Base-by-base conservation (phyloP, 2,888 invertebrate genomes). In the Pachycephus smyrnensis region DNA sequence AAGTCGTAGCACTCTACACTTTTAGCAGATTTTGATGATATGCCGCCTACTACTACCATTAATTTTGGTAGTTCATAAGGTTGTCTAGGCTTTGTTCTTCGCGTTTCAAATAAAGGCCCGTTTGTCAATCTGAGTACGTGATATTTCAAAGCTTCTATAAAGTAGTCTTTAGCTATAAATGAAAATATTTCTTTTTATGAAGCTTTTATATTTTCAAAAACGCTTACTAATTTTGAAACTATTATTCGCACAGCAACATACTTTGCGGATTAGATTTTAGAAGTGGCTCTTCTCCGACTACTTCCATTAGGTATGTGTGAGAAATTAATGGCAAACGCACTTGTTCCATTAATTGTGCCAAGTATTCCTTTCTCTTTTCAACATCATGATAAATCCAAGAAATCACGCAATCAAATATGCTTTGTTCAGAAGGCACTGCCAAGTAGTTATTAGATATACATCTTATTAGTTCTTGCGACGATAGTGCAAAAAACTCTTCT, bases 1-100 rank as follows among this genome's bases (percentile, higher is more conserved):
- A 97, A 95, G 92, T 97, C 97, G 88, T 95, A 97, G 90, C 96
- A 96, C 89, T 97, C 98, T 40, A 97, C 98, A 86, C 97, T 97
- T 85, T 98, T 94, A 87, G 98, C 97, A 1, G 98, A 98, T 92
- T 99, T 99, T 4, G 98, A 98, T 73, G 98, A 98, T 93, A 99
- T 98, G 0, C 98, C 98, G 74, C 98, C 98, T 82, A 97, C 97
- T 76, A 97, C 98, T 73, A 98, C 93, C 89, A 98, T 92, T 73
- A 96, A 93, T 93, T 97, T 97, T 78, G 97, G 96, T 86, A 96
- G 92, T 33, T 97, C 97, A 81, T 97, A 94, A 12, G 97, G 96
- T 86, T 96, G 95, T 86, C 98, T 93, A 6, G 97, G 96, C 91
- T 96, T 95, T 3, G 96, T 95, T 83, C 97, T 92, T 23, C 96